Evolutionary conservation across 2,888 invertebrate species (phyloP).

Genomic region (Drosophila niveifrons): DNA sequence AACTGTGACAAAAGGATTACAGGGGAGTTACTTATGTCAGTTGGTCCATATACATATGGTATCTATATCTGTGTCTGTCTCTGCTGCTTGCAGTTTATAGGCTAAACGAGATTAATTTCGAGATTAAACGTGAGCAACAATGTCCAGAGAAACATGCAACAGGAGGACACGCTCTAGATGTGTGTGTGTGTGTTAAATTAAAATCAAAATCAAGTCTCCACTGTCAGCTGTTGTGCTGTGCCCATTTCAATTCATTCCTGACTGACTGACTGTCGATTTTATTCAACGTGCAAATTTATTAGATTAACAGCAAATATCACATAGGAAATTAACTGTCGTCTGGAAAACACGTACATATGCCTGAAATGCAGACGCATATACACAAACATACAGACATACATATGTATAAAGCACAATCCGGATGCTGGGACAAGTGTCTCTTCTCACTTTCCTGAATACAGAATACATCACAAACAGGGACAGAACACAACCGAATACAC

Average conservation of each 20-base stretch:
- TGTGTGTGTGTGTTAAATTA: constrained; percentile 6
- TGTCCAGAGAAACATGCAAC: constrained; percentile 2
- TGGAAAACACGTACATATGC: constrained; percentile 54
- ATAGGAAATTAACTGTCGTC: constrained; percentile 81
- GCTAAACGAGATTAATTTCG: constrained; percentile 76
- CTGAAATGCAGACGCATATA: constrained; percentile 12
- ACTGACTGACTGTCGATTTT: constrained; percentile 30
- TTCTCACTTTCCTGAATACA: constrained; percentile 34
- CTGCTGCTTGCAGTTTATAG: constrained; percentile 58
- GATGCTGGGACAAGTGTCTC: constrained; percentile 57
- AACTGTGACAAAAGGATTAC: constrained; percentile 80
- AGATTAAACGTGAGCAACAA: constrained; percentile 60
- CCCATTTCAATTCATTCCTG: constrained; percentile 39
- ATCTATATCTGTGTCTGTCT: background rate
- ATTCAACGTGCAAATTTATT: constrained; percentile 71
- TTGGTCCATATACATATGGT: background rate
- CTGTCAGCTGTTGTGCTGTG: background rate
- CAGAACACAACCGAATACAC: background rate
- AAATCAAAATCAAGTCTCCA: background rate
- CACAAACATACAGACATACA: too few relatives aligned
- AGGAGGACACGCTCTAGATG: background rate
- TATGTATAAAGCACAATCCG: constrained; percentile 19
- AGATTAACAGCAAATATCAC: constrained; percentile 81
- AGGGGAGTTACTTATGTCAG: constrained; percentile 65
- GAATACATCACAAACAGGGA: background rate